Conservation (phyloP, 2,113 vertebrate genomes). For the Phaethon lepturus region DNA sequence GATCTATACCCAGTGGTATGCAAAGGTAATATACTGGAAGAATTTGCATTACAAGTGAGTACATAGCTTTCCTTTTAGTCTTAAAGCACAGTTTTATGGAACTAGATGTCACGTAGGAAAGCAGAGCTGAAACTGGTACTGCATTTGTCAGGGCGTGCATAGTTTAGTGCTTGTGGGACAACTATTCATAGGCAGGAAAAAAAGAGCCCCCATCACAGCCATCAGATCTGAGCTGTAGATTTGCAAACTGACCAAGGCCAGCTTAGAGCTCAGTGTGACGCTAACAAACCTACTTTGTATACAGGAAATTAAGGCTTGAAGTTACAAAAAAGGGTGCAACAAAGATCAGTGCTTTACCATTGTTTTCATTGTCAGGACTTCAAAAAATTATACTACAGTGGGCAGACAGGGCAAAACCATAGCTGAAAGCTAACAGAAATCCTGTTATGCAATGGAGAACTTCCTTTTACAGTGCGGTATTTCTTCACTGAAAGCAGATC, state of each 20-base stretch:
- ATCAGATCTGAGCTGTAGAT: background rate
- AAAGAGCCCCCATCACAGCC: background rate
- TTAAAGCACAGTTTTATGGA: background rate
- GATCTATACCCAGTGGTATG: background rate
- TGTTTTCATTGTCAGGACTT: slow-evolving; percentile 43
- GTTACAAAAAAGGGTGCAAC: background rate
- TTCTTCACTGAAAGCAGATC: slow-evolving; percentile 76
- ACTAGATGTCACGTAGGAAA: background rate
- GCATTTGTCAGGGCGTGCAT: background rate
- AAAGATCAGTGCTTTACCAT: background rate
- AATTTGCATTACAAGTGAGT: background rate
- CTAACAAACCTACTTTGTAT: background rate
- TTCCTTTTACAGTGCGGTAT: slow-evolving; percentile 53
- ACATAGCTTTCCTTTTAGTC: slow-evolving; percentile 20
- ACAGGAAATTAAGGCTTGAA: background rate
- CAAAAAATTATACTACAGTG: background rate
- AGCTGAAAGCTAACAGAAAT: slow-evolving; percentile 42
- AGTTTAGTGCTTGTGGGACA: background rate
- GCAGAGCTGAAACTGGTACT: background rate
- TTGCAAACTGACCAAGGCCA: background rate
- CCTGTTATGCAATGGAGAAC: slow-evolving; percentile 36
- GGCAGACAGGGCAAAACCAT: slow-evolving; percentile 32
- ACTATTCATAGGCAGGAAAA: background rate
- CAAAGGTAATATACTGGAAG: background rate
- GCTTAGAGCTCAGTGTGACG: background rate